Base-by-base conservation (phyloP, 2,888 invertebrate genomes). In the Ennomos erosarius region DNA sequence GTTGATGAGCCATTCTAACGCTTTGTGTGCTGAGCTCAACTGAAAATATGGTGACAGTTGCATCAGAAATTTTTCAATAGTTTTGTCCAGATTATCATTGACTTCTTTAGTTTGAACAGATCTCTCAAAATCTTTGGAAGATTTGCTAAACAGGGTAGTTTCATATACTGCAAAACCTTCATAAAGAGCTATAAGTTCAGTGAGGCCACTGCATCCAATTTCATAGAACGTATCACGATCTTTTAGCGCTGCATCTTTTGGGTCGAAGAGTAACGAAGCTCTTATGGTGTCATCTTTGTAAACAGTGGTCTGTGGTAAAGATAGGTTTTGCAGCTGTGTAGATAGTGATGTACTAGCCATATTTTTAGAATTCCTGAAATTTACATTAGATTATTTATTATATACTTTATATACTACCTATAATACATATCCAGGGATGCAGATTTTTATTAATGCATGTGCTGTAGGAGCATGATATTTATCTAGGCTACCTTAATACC, bases 1-100 rank as follows among this genome's bases (percentile, higher is more conserved):
- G 75, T 97, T 95, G 45, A 99, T 95, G 3, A 99, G 93, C 99
- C 99, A 99, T 92, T 99, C 99, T 46, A 99, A 84, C 1, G 98
- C 96, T 90, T 98, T 97, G 68, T 98, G 98, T 0, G 94, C 83
- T 0, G 98, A 94, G 71, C 96, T 96, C 0, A 98, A 88, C 49
- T 98, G 92, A 69, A 99, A 95, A 81, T 98, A 99, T 0, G 99
- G 99, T 1, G 98, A 97, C 5, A 99, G 71, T 38, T 95, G 93
- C 1, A 96, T 84, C 0, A 99, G 87, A 84, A 99, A 99, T 65
- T 95, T 95, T 53, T 94, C 94, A 16, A 99, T 96, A 4, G 93
- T 93, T 39, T 92, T 90, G 85, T 99, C 94, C 11, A 99, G 85
- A 69, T 95, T 94, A 60, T 94, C 88, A 80, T 99, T 99, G 0